phyloP scores from a whole-genome alignment of 1,140 invertebrate species.

The Papilio polyxenes region DNA sequence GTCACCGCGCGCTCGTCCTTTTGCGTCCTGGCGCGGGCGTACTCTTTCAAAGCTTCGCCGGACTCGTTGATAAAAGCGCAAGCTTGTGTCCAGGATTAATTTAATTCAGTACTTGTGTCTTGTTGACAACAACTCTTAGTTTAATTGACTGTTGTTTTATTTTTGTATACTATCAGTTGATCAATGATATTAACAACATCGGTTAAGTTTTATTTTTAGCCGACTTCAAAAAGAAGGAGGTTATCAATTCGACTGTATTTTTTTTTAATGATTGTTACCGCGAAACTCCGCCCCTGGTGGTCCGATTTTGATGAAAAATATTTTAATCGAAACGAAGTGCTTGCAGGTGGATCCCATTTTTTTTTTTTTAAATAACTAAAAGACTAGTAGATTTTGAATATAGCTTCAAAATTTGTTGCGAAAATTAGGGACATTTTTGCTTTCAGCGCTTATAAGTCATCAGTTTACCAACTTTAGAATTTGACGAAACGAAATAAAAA shows the following conservation, averaged over 20 bases:
- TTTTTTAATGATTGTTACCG: too few species aligned
- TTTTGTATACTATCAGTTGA: constrained; percentile 22
- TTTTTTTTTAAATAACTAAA: too few species aligned
- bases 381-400: too few species aligned
- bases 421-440: too few species aligned
- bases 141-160: constrained; percentile 50
- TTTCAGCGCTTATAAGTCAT: too few species aligned
- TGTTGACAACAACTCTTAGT: constrained; percentile 50
- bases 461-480: neutral
- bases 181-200: neutral
- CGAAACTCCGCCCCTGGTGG: too few species aligned
- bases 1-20: constrained; percentile 63
- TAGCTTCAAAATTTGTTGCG: too few species aligned
- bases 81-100: constrained; percentile 54
- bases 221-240: too few species aligned
- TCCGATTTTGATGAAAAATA: too few species aligned
- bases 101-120: constrained; percentile 60
- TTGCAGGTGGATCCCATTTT: too few species aligned
- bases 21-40: constrained; percentile 54
- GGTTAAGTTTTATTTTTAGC: neutral
- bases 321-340: too few species aligned
- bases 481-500: neutral
- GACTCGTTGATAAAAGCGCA: constrained; percentile 58
- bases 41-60: constrained; percentile 57
- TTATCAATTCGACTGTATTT: too few species aligned